These are phyloP conservation scores for Serripes groenlandicus DNA, from an alignment of 2,888 invertebrate species.

Conservation along the genomic window DNA sequence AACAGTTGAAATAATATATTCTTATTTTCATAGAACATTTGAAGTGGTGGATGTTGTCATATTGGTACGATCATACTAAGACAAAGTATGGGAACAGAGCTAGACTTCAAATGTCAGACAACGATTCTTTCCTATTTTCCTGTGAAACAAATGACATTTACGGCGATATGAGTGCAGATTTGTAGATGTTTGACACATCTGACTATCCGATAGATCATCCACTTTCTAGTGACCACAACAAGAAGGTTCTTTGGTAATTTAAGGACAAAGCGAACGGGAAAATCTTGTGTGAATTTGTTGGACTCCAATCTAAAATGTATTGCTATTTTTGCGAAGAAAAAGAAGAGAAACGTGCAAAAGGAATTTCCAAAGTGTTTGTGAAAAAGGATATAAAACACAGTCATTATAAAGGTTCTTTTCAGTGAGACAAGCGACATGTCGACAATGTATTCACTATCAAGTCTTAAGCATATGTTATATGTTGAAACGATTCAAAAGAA, in stretches of 20 bases:
- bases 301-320: too few relatives aligned
- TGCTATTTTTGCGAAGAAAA: conserved; percentile 19
- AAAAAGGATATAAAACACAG: conserved; percentile 56
- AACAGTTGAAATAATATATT: too few relatives aligned
- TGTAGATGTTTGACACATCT: conserved; percentile 59
- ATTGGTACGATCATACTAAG: conserved; percentile 76
- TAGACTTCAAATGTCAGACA: conserved; percentile 60
- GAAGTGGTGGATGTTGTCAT: conserved; percentile 85
- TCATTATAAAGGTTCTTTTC: conserved; percentile 54
- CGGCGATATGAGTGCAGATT: conserved; percentile 29
- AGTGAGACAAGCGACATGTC: conserved; percentile 41
- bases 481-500: conserved; percentile 55
- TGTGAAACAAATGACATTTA: conserved; percentile 45
- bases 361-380: too few relatives aligned
- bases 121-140: conserved; percentile 33
- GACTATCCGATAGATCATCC: conserved; percentile 76
- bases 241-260: conserved; percentile 78
- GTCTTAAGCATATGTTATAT: conserved; percentile 55
- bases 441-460: conserved; percentile 47
- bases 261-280: conserved; percentile 80
- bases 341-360: conserved; percentile 58
- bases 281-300: conserved; percentile 74
- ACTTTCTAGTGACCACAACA: conserved; percentile 71
- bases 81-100: conserved; percentile 23
- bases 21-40: too few relatives aligned